Percentiles rank a stretch among this genome's conserved stretches.
phyloP scores from a whole-genome alignment of 2,113 vertebrate species.

The Gobio gobio region DNA sequence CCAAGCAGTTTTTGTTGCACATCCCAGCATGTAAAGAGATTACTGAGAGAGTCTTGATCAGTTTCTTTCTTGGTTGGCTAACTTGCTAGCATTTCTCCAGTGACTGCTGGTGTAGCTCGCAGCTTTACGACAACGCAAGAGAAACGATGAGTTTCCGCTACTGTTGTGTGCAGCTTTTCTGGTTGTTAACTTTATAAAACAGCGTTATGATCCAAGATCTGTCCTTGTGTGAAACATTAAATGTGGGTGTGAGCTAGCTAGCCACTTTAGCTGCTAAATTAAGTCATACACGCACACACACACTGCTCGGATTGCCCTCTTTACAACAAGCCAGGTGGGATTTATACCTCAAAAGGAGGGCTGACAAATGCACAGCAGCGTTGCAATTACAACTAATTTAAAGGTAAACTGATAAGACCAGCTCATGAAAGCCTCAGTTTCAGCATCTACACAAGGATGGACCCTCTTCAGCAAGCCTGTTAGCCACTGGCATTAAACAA shows the following conservation, averaged over 20 bases:
- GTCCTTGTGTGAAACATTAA: slow-evolving; percentile 27
- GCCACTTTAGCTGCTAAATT: slow-evolving; percentile 54
- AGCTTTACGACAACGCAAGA: slow-evolving; percentile 24
- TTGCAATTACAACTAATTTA: background rate
- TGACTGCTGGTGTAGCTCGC: background rate
- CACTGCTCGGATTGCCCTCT: slow-evolving; percentile 36
- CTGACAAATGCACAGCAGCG: background rate
- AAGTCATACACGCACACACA: slow-evolving; percentile 48
- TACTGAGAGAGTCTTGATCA: background rate
- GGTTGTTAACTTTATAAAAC: background rate
- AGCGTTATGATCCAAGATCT: background rate
- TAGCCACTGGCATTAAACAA: slow-evolving; percentile 45
- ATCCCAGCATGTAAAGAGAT: slow-evolving; percentile 21
- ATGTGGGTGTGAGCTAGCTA: slow-evolving; percentile 43
- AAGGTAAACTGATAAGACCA: background rate
- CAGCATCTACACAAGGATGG: slow-evolving; percentile 42
- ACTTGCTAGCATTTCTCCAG: slow-evolving; percentile 31
- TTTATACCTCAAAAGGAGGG: background rate
- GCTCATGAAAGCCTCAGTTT: slow-evolving; percentile 13
- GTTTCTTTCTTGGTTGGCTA: slow-evolving; percentile 29
- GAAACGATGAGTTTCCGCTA: slow-evolving; percentile 40
- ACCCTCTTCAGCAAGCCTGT: slow-evolving; percentile 35
- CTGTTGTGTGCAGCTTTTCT: background rate
- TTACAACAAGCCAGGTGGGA: slow-evolving; percentile 36
- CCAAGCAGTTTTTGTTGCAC: slow-evolving; percentile 15